Evolutionary conservation across 1,140 invertebrate genomes (phyloP).

Genomic region (Panagrolaimus sp.): DNA sequence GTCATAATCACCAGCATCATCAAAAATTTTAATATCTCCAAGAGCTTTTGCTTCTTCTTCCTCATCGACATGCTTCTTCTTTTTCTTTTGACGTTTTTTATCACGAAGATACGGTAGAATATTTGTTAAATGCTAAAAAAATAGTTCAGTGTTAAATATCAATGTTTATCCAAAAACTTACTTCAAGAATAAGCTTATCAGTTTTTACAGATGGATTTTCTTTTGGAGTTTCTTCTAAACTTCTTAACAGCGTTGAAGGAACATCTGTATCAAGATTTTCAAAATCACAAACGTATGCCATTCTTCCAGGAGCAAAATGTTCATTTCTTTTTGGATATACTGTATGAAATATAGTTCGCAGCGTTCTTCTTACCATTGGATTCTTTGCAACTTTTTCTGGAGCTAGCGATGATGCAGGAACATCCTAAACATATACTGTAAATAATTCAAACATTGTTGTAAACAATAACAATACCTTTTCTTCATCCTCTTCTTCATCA

Average conservation of each 20-base stretch:
- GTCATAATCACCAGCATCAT: not conserved
- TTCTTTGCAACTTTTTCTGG: constrained; percentile 63
- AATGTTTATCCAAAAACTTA: too few relatives aligned
- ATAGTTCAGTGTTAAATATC: too few relatives aligned
- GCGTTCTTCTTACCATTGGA: constrained; percentile 60
- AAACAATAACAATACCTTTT: constrained; percentile 49
- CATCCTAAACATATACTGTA: constrained; percentile 60
- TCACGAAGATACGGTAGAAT: constrained; percentile 14
- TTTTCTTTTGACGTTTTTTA: not conserved
- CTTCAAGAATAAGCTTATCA: constrained; percentile 11
- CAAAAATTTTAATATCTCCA: not conserved
- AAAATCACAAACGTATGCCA: constrained; percentile 95
- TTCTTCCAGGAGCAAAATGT: constrained; percentile 81
- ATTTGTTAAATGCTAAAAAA: not conserved
- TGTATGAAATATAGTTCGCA: constrained; percentile 60
- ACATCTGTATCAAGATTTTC: constrained; percentile 85
- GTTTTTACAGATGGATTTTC: constrained; percentile 6
- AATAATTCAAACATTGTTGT: not conserved
- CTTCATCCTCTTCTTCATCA: constrained; percentile 64
- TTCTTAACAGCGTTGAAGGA: constrained; percentile 82
- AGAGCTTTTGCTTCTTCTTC: not conserved
- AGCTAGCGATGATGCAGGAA: constrained; percentile 46
- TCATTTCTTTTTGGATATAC: constrained; percentile 73
- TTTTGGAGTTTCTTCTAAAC: constrained; percentile 4
- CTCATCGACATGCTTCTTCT: not conserved